Percentiles rank a stretch among this genome's conserved stretches.
Evolutionary conservation across 2,797 vertebrate genomes (phyloP).

Genomic region (Danio kyathit): DNA sequence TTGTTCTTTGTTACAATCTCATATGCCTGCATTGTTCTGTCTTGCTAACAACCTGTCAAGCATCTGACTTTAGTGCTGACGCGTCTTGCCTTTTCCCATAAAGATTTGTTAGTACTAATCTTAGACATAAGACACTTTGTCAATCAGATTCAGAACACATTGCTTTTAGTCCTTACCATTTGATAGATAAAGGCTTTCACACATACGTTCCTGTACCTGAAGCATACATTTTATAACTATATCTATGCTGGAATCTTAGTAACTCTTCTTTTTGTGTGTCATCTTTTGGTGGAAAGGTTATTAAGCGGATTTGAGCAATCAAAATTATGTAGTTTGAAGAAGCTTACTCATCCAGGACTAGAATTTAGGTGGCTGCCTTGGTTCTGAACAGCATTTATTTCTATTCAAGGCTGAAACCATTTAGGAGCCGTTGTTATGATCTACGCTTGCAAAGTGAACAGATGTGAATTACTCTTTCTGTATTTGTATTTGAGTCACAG

Average conservation of each 20-base stretch:
- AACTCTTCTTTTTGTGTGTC: background rate
- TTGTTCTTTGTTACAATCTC: background rate
- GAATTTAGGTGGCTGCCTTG: background rate
- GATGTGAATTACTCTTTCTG: constrained; percentile 4
- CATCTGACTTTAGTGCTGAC: background rate
- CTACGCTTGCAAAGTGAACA: background rate
- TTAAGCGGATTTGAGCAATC: constrained; percentile 1
- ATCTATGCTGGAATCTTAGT: background rate
- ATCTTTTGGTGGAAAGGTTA: background rate
- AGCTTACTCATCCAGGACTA: background rate
- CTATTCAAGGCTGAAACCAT: background rate
- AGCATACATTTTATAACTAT: background rate
- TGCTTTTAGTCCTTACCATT: background rate
- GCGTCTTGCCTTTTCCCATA: background rate
- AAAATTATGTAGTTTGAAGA: background rate
- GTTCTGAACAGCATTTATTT: background rate
- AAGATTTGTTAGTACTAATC: background rate
- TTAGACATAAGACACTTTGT: background rate
- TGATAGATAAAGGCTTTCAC: constrained; percentile 2
- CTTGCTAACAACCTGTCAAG: background rate
- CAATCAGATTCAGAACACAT: background rate
- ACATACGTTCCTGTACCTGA: background rate
- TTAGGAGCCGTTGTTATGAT: constrained; percentile 2
- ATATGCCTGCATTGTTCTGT: background rate
- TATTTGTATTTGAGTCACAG: background rate